Conservation (phyloP, 2,888 invertebrate species). For the Troides aeacus region DNA sequence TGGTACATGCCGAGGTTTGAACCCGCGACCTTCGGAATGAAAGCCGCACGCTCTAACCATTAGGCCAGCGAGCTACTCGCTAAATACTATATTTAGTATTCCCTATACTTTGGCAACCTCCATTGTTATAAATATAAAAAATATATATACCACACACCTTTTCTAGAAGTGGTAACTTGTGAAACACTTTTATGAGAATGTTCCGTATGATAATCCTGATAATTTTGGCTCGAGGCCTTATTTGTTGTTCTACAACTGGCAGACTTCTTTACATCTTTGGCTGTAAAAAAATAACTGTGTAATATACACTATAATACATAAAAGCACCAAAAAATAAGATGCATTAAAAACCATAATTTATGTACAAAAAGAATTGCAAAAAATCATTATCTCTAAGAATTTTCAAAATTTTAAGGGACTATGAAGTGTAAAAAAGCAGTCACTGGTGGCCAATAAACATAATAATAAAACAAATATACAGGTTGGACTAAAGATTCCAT, state of each 20-base stretch:
- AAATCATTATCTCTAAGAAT: not conserved
- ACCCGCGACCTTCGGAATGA: too few relatives aligned
- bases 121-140: conserved; percentile 3
- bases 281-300: conserved; percentile 36
- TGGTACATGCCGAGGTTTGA: too few relatives aligned
- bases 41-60: too few relatives aligned
- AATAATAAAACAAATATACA: too few relatives aligned
- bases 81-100: not conserved
- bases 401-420: not conserved
- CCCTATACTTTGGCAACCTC: not conserved
- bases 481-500: not conserved
- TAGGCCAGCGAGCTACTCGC: too few relatives aligned
- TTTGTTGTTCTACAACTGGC: conserved; percentile 38
- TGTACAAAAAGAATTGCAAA: too few relatives aligned
- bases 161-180: conserved; percentile 45
- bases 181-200: conserved; percentile 43
- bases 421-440: not conserved
- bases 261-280: conserved; percentile 41
- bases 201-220: conserved; percentile 34
- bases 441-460: too few relatives aligned
- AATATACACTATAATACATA: not conserved
- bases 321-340: too few relatives aligned
- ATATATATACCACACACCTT: conserved; percentile 45
- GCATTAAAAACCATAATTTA: too few relatives aligned
- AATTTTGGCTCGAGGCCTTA: conserved; percentile 43